Percentiles rank a stretch among this genome's conserved stretches.
These are phyloP conservation scores for Orthonychiurus folsomi DNA, from an alignment of 2,888 invertebrate species.

Conservation along the genomic window DNA sequence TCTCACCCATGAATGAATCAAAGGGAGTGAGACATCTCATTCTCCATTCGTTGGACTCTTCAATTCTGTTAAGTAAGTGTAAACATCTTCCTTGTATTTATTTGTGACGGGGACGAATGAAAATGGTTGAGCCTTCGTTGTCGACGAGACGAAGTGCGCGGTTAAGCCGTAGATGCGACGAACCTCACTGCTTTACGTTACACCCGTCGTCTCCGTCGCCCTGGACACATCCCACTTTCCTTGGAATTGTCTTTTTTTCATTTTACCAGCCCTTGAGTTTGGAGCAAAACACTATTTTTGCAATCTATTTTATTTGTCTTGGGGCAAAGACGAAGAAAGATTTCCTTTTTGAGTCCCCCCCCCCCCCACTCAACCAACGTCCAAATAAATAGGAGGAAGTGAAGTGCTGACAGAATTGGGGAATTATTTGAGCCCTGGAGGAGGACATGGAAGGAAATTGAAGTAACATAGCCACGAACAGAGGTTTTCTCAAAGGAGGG, in stretches of 20 bases:
- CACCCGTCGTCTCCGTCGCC: too few relatives aligned
- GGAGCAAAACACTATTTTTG: background rate
- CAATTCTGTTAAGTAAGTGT: background rate
- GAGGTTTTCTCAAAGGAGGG: background rate
- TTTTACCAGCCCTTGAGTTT: too few relatives aligned
- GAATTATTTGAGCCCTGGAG: background rate
- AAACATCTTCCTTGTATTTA: background rate
- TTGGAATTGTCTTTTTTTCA: background rate
- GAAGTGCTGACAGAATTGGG: background rate
- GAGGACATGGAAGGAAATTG: background rate
- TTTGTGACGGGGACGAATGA: too few relatives aligned
- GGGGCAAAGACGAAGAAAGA: background rate
- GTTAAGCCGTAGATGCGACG: background rate
- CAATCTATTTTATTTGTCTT: constrained; percentile 1
- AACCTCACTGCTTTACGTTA: too few relatives aligned
- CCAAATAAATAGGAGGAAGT: background rate
- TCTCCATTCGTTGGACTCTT: too few relatives aligned
- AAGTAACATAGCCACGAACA: background rate
- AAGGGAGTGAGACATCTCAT: too few relatives aligned
- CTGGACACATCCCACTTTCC: too few relatives aligned
- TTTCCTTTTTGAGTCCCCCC: background rate
- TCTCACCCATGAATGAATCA: too few relatives aligned
- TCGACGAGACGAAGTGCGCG: too few relatives aligned
- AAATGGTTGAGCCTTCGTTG: too few relatives aligned
- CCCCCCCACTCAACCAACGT: background rate